Evolutionary conservation across 2,888 invertebrate species (phyloP).

Genomic region (Plebejus anna): DNA sequence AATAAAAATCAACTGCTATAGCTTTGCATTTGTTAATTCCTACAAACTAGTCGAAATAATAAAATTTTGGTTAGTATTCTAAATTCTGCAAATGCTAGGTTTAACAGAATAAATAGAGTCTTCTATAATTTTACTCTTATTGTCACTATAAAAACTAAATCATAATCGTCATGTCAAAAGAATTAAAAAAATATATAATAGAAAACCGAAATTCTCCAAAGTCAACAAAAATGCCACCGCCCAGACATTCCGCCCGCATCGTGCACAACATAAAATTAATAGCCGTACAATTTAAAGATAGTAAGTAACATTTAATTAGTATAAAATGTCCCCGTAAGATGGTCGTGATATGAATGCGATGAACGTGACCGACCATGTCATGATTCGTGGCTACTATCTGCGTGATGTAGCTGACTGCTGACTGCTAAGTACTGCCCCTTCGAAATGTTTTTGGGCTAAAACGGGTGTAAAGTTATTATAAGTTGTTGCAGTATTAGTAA

Average conservation of each 20-base stretch:
- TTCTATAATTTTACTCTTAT: no score
- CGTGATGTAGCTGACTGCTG: neutral
- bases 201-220: neutral
- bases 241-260: neutral
- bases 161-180: neutral
- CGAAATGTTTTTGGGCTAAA: constrained; percentile 6
- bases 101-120: no score
- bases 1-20: neutral
- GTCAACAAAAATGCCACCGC: constrained; percentile 3
- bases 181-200: neutral
- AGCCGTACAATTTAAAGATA: constrained; percentile 34
- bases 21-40: neutral
- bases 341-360: constrained; percentile 44
- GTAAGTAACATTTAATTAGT: constrained; percentile 46
- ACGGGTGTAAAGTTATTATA: neutral
- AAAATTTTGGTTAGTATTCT: no score
- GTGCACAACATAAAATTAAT: constrained; percentile 22
- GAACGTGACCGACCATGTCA: constrained; percentile 47
- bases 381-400: constrained; percentile 36
- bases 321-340: constrained; percentile 40
- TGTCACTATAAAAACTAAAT: neutral
- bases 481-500: no score
- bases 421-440: neutral
- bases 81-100: no score
- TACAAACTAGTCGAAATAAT: neutral